Percentiles rank a stretch among this genome's conserved stretches.
Conservation (phyloP, 2,113 vertebrate species). For the Nycticebus coucang region DNA sequence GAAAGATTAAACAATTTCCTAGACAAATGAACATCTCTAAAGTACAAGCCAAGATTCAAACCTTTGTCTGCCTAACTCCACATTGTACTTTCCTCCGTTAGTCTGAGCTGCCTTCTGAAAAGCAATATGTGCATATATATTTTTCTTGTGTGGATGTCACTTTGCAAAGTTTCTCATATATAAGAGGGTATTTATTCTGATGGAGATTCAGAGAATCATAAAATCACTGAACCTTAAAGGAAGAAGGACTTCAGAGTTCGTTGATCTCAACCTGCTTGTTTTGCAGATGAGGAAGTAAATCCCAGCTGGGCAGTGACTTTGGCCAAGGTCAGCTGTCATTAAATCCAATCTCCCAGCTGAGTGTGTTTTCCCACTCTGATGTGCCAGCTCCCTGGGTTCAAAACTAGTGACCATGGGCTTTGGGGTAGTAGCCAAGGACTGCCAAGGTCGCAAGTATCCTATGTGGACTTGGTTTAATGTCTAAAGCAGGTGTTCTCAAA, state of each 20-base stretch:
- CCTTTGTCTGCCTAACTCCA: neutral
- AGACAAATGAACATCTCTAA: neutral
- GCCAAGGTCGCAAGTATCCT: neutral
- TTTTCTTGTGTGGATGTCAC: slow-evolving; percentile 5
- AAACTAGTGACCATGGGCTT: neutral
- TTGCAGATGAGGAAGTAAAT: slow-evolving; percentile 20
- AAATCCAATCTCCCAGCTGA: neutral
- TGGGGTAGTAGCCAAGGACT: neutral
- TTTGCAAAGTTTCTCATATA: neutral
- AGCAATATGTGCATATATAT: neutral
- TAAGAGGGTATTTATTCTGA: slow-evolving; percentile 27
- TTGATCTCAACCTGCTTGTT: slow-evolving; percentile 28
- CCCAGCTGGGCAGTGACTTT: neutral
- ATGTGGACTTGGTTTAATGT: neutral
- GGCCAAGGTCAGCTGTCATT: neutral
- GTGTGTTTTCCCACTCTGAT: neutral
- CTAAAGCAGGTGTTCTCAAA: neutral
- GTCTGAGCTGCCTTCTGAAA: neutral
- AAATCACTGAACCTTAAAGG: slow-evolving; percentile 57
- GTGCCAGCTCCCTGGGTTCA: neutral
- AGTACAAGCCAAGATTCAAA: neutral
- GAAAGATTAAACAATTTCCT: neutral
- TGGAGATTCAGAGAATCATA: slow-evolving; percentile 46
- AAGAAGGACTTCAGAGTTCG: slow-evolving; percentile 33
- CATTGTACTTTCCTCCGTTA: neutral